phyloP scores from a whole-genome alignment of 2,888 invertebrate species.

The Metopia argyrocephala region DNA sequence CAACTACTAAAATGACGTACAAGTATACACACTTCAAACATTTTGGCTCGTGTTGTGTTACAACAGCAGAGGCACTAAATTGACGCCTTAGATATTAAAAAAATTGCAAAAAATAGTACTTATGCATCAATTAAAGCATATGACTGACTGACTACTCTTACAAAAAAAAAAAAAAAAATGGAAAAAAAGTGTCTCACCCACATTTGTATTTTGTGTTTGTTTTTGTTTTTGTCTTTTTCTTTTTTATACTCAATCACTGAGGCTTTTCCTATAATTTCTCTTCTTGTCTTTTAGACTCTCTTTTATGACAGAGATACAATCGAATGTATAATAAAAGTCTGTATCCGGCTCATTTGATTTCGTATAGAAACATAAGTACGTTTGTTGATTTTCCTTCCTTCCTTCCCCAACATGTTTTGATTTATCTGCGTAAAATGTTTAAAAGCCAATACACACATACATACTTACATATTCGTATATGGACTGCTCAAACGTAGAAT shows the following conservation, averaged over 20 bases:
- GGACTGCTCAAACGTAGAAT: not conserved
- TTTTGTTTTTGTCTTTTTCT: too few species aligned
- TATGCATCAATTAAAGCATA: not conserved
- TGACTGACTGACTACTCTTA: too few species aligned
- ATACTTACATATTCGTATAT: not conserved
- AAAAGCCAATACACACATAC: not conserved
- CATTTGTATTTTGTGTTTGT: too few species aligned
- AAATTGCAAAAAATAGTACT: not conserved
- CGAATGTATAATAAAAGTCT: not conserved
- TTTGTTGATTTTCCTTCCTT: not conserved
- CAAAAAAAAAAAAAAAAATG: too few species aligned
- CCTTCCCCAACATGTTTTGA: not conserved
- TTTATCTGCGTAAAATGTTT: constrained; percentile 23
- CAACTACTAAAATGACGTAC: too few species aligned
- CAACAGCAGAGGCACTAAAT: constrained; percentile 13
- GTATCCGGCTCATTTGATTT: constrained; percentile 28
- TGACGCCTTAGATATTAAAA: constrained; percentile 11
- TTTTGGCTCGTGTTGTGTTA: not conserved
- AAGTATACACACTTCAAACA: not conserved
- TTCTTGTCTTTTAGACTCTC: not conserved
- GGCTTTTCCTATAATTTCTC: too few species aligned
- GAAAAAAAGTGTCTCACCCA: too few species aligned
- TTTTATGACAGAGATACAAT: too few species aligned
- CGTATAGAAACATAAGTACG: constrained; percentile 5
- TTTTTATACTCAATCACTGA: too few species aligned